A percentile compares a stretch with the other conserved stretches of the same genome.
phyloP scores from a whole-genome alignment of 2,113 vertebrate species.

The Talpa occidentalis region DNA sequence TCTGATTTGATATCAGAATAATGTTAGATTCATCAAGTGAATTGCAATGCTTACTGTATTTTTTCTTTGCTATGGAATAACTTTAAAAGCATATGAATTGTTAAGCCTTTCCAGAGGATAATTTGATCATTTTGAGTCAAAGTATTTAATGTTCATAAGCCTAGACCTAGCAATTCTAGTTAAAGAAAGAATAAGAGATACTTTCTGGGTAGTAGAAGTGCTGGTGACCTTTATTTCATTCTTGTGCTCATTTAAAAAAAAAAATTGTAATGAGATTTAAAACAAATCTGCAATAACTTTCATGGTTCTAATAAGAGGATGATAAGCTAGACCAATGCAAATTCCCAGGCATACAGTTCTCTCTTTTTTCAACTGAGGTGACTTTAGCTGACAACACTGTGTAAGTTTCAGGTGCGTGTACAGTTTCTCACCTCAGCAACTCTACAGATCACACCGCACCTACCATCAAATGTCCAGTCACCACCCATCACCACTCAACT shows the following conservation, averaged over 20 bases:
- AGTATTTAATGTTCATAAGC: not conserved
- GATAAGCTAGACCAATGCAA: not conserved
- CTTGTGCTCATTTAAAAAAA: not conserved
- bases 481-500: too few relatives aligned
- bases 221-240: slow-evolving; percentile 15
- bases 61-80: not conserved
- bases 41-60: not conserved
- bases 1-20: not conserved
- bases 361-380: too few relatives aligned
- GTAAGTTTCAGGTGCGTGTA: too few relatives aligned
- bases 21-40: not conserved
- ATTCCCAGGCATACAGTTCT: not conserved
- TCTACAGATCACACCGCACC: too few relatives aligned
- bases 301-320: not conserved
- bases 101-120: slow-evolving; percentile 23
- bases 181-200: not conserved
- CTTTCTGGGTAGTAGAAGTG: not conserved
- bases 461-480: too few relatives aligned
- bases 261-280: slow-evolving; percentile 27
- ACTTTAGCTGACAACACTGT: too few relatives aligned
- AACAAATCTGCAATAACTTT: slow-evolving; percentile 31
- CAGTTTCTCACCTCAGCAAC: too few relatives aligned
- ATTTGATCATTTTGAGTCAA: slow-evolving; percentile 23
- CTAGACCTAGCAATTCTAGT: not conserved
- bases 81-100: slow-evolving; percentile 23